Evolutionary conservation across 2,888 invertebrate species (phyloP), one percentile per base, ranked within the genome.

Genomic region (Caenorhabditis afra): DNA sequence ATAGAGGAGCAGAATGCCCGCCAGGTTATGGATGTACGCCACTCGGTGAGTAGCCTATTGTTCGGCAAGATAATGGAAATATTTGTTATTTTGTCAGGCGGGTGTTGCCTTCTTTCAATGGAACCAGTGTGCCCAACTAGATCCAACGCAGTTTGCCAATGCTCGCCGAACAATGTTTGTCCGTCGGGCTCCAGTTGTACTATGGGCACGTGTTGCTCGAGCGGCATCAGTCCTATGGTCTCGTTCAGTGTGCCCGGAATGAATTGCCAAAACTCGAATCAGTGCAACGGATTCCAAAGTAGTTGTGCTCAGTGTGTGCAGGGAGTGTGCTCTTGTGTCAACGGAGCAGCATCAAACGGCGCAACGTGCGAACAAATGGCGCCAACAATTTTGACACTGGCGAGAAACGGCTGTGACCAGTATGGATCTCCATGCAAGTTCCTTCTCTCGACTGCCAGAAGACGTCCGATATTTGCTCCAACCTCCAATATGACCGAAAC

Each of bases 71-170:
- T 11, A 44, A 2, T 16, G 10, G 16, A 10, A 35, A 18, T 57
- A 3, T 61, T 44, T 55, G 47, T 41, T 59, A 45, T 64, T 35
- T 71, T 59, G 22, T 41, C 70, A 62, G 87, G 88, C 14, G 90
- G 87, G 23, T 90, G 90, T 66, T 90, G 90, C 64, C 87, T 81
- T 14, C 82, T 90, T 20, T 83, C 86, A 20, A 81, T 83, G 82
- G 88, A 88, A 35, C 84, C 87, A 14, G 82, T 87, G 8, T 89
- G 89, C 49, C 79, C 81, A 44, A 67, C 78, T 14, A 50, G 78
- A 52, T 80, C 84, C 29, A 85, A 84, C 44, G 86, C 90, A 22
- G 83, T 90, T 47, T 90, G 90, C 74, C 88, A 90, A 77, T 90
- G 90, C 76, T 89, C 89, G 11, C 67, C 85, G 16, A 88, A 87